Conservation (phyloP, 1,140 invertebrate species). For the Riptortus pedestris region DNA sequence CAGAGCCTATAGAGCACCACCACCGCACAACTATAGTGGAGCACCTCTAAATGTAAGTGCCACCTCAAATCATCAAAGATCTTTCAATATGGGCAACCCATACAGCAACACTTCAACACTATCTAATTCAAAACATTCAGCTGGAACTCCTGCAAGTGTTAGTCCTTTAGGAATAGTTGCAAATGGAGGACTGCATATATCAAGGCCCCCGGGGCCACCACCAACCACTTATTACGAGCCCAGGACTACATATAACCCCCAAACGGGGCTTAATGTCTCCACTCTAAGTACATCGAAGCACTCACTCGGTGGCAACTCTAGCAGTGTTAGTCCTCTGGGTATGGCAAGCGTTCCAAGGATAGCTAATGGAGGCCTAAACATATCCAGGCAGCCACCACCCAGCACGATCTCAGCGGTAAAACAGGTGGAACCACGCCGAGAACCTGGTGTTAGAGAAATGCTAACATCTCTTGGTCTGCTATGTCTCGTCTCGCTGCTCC, state of each 20-base stretch:
- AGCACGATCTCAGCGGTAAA: conserved; percentile 26
- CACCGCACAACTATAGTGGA: conserved; percentile 11
- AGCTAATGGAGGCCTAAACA: conserved; percentile 35
- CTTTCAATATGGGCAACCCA: conserved; percentile 20
- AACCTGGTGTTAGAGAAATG: conserved; percentile 59
- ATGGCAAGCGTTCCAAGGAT: conserved; percentile 27
- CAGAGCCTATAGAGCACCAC: conserved; percentile 15
- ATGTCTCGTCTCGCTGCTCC: conserved; percentile 68
- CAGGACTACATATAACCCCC: conserved; percentile 19
- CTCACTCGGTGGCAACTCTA: conserved; percentile 52
- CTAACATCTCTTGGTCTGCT: conserved; percentile 75
- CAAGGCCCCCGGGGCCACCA: conserved; percentile 28
- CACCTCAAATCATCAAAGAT: conserved; percentile 9
- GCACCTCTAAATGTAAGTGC: conserved; percentile 4
- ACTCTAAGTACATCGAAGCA: conserved; percentile 57
- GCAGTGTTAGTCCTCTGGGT: conserved; percentile 42
- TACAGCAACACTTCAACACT: conserved; percentile 52
- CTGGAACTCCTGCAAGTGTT: conserved; percentile 47
- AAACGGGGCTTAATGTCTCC: conserved; percentile 55
- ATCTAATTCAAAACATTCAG: conserved; percentile 57
- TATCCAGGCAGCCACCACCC: conserved; percentile 30
- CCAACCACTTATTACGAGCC: not conserved
- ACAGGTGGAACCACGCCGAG: conserved; percentile 25
- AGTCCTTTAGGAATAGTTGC: conserved; percentile 37
- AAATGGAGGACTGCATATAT: conserved; percentile 19